These are phyloP conservation scores for Andrena cerasifolii DNA, from an alignment of 1,140 invertebrate species.

Conservation along the genomic window DNA sequence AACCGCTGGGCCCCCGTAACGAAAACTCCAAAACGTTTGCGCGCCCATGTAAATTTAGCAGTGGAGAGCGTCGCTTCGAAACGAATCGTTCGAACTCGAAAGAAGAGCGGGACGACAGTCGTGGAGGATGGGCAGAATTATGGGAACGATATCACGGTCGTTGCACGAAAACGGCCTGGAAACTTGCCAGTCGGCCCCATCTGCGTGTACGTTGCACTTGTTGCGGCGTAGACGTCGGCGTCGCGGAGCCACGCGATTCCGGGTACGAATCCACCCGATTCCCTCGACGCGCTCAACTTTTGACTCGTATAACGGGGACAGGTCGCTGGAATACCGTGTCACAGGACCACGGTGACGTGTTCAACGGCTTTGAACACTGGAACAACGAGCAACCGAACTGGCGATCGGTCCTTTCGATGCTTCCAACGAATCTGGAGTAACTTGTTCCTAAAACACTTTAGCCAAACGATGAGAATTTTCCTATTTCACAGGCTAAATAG, in stretches of 20 bases:
- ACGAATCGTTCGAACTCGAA: slow-evolving; percentile 40
- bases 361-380: background rate
- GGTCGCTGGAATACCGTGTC: background rate
- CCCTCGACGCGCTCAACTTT: background rate
- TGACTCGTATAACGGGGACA: background rate
- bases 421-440: background rate
- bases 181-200: slow-evolving; percentile 64
- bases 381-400: background rate
- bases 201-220: slow-evolving; percentile 62
- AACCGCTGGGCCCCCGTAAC: background rate
- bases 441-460: background rate
- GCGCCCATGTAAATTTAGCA: background rate
- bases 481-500: no score
- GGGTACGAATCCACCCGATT: slow-evolving; percentile 37
- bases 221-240: slow-evolving; percentile 50
- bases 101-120: slow-evolving; percentile 35
- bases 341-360: background rate
- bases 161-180: slow-evolving; percentile 70
- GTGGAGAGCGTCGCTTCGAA: slow-evolving; percentile 3
- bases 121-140: slow-evolving; percentile 57
- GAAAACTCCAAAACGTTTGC: background rate
- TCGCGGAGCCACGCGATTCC: slow-evolving; percentile 25
- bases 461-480: no score
- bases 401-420: background rate
- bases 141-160: slow-evolving; percentile 72